These are phyloP conservation scores for Pinctada fucata DNA, from an alignment of 2,888 invertebrate genomes.

Conservation along the genomic window DNA sequence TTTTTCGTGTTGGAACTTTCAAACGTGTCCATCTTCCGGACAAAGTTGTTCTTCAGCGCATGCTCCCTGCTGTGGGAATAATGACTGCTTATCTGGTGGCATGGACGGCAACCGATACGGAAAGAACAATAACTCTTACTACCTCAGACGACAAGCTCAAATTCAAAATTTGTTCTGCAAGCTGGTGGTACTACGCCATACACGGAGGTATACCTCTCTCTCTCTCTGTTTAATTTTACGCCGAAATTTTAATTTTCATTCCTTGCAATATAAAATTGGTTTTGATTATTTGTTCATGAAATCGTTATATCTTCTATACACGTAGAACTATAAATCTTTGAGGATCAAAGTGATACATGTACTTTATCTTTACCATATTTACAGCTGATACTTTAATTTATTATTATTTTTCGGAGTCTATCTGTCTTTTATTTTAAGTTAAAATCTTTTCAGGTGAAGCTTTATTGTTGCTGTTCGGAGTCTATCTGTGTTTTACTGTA, in stretches of 20 bases:
- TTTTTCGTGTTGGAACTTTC: slow-evolving; percentile 94
- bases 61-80: slow-evolving; percentile 92
- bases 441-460: slow-evolving; percentile 70
- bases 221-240: too few relatives aligned
- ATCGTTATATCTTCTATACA: too few relatives aligned
- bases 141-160: slow-evolving; percentile 81
- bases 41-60: slow-evolving; percentile 93
- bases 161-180: slow-evolving; percentile 92
- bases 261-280: too few relatives aligned
- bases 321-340: too few relatives aligned
- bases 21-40: slow-evolving; percentile 95
- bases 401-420: too few relatives aligned
- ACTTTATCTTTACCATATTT: too few relatives aligned
- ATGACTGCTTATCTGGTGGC: slow-evolving; percentile 92
- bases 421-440: too few relatives aligned
- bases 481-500: slow-evolving; percentile 78
- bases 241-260: too few relatives aligned
- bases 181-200: slow-evolving; percentile 96
- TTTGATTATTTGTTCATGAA: too few relatives aligned
- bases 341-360: too few relatives aligned
- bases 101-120: slow-evolving; percentile 85
- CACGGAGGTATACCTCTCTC: slow-evolving; percentile 83
- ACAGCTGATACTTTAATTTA: too few relatives aligned
- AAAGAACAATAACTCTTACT: slow-evolving; percentile 49
- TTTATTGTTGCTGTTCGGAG: slow-evolving; percentile 77